Evolutionary conservation across 2,888 invertebrate genomes (phyloP).

Genomic region (Tetropium fuscum): DNA sequence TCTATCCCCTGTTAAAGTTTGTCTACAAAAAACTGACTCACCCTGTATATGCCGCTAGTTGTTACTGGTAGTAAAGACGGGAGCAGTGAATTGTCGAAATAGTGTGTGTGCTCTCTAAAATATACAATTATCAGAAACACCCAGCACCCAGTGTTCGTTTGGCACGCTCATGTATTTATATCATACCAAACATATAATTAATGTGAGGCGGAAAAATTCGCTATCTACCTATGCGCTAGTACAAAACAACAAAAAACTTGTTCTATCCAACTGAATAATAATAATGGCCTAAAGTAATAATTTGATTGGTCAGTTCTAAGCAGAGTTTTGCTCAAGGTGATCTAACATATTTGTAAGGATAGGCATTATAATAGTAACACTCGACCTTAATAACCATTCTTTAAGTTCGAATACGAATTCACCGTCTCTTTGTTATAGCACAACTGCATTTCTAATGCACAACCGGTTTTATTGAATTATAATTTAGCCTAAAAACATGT

Average conservation of each 20-base stretch:
- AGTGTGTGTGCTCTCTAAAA: no score
- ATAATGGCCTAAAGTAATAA: conserved; percentile 58
- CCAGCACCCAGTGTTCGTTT: no score
- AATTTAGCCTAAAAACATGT: conserved; percentile 64
- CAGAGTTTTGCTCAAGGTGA: conserved; percentile 57
- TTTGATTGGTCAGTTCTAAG: conserved; percentile 56
- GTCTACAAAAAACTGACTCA: no score
- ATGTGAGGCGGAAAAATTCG: conserved; percentile 32
- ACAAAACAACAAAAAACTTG: conserved; percentile 47
- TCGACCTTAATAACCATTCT: conserved; percentile 63
- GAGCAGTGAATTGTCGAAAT: no score
- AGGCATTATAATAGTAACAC: conserved; percentile 49
- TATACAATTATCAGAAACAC: no score
- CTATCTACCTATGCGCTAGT: conserved; percentile 23
- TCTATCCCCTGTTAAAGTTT: no score
- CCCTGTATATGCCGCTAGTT: no score
- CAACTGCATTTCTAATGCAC: conserved; percentile 63
- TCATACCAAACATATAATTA: conserved; percentile 30
- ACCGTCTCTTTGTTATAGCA: conserved; percentile 61
- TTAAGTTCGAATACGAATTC: conserved; percentile 59
- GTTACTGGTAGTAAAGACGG: no score
- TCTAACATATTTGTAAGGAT: conserved; percentile 60
- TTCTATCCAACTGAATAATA: conserved; percentile 52
- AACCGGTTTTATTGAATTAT: conserved; percentile 65
- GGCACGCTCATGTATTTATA: conserved; percentile 24